These are phyloP conservation scores for Tenebrio molitor DNA, from an alignment of 1,140 invertebrate genomes.

Conservation along the genomic window DNA sequence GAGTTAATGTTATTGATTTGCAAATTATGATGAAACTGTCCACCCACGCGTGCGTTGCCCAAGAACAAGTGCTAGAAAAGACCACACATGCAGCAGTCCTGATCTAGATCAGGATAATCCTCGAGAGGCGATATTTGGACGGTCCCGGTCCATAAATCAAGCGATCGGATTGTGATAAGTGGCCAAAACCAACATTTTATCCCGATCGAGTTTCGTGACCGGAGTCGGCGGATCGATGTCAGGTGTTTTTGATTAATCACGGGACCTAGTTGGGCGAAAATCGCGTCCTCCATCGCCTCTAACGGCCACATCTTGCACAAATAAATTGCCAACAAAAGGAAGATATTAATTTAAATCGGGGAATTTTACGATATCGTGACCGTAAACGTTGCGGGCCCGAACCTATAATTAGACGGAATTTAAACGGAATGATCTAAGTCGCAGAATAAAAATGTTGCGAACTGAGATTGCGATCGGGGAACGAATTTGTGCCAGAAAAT, in stretches of 20 bases:
- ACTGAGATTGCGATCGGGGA: constrained; percentile 1
- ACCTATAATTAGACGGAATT: constrained; percentile 8
- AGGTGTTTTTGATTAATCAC: constrained; percentile 35
- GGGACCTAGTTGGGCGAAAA: constrained; percentile 11
- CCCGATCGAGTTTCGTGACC: constrained; percentile 32
- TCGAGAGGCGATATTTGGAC: constrained; percentile 24
- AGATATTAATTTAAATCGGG: constrained; percentile 28
- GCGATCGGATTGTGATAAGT: constrained; percentile 10
- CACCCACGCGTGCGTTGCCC: constrained; percentile 13
- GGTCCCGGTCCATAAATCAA: constrained; percentile 11
- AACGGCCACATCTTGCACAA: no score
- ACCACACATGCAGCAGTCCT: constrained; percentile 28
- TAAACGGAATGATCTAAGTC: neutral
- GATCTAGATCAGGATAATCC: constrained; percentile 33
- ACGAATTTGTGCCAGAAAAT: constrained; percentile 11
- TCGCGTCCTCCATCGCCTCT: no score
- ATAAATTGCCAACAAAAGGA: constrained; percentile 20
- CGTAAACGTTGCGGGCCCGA: neutral
- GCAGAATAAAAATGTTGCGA: neutral
- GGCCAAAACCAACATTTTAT: neutral
- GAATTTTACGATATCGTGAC: constrained; percentile 32
- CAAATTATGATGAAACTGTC: constrained; percentile 40
- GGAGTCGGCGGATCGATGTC: constrained; percentile 17
- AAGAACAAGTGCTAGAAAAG: neutral
- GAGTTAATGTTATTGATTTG: constrained; percentile 19